Evolutionary conservation across 2,113 vertebrate genomes (phyloP), one percentile per base, ranked within the genome.

Genomic region (Turdus rufiventris): DNA sequence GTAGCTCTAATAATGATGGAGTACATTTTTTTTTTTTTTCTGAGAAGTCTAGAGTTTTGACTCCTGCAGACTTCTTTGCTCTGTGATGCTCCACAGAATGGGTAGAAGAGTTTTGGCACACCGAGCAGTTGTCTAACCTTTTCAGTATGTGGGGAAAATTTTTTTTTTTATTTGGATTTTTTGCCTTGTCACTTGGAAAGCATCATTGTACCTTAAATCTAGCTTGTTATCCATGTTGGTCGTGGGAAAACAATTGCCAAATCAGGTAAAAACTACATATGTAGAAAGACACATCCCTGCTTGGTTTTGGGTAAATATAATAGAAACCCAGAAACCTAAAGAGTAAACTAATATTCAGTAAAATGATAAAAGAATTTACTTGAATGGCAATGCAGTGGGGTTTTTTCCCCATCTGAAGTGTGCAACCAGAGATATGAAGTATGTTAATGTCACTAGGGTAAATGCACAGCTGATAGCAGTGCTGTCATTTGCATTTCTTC

Each of bases 401-500:
- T 45, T 93, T 75, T 79, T 56, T 19, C 3, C 56, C 70, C 58
- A 75, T 82, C 54, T 85, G 85, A 85, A 82, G 70, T 94, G 88
- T 8, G n/a, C 94, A 94, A 85, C 91, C 91, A 89, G 97, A 97
- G 96, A 93, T 96, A 87, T 74, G 90, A 94, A 90, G 88, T 75
- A 82, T 89, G 68, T 76, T 71, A 72, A 73, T 95, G 94, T 97
- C 96, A 54, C 79, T 81, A 91, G 95, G 91, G 89, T 96, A 97
- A 38, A 95, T 93, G 91, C 63, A 79, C 77, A 93, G 92, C 94
- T 93, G 96, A 96, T 97, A 97, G 96, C 87, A 90, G 86, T 91
- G 70, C 86, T 84, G 89, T 95, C 85, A 96, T 98, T 97, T 98
- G 93, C 95, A 96, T 97, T 97, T 96, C 88, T 97, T 92, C 84